Base-by-base conservation (phyloP, 1,140 invertebrate genomes). In the Macrotrachela quadricornifera region DNA sequence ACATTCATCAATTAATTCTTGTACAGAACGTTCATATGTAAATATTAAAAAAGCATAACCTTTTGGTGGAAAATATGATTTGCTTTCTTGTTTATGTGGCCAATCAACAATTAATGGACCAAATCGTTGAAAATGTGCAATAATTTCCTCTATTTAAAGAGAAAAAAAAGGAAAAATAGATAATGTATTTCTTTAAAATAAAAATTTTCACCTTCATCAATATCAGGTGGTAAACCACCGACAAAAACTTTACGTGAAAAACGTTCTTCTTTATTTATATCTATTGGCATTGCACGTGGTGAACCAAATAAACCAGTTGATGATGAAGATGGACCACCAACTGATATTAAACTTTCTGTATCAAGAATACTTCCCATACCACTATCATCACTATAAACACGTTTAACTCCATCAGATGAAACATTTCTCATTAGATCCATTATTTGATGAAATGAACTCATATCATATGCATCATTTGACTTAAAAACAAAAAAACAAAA, bases 161-260 rank as follows among this genome's bases (percentile, higher is more conserved):
- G 18, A 37, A n/a, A 36, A 15, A 11, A 44, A 10, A 15, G 16
- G 44, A 45, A 44, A n/a, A n/a, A n/a, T 4, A 2, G 17, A 44
- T 4, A 44, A 9, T 15, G 2, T 15, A 44, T 15, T 2, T 3
- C 2, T 4, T 44, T 9, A 43, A 30, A 12, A n/a, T 21, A 38
- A 13, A 18, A 41, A 17, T 15, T 48, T 58, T 57, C 63, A 83
- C 82, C 82, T 79, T 96, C 91, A 69, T 95, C 88, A 58, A 96
- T 96, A 68, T 97, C 91, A 1, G 91, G 91, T 11, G 92, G 92
- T 48, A 97, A 73, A 10, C 92, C 91, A 11, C 92, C 91, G 36
- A 97, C 88, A 68, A 97, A 97, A 6, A 96, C 92, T 74, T 97
- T 97, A 54, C 91, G 75, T 10, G 88, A 94, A 72, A 84, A 96